Conservation (phyloP, 2,113 vertebrate species). For the Limnothrissa miodon region DNA sequence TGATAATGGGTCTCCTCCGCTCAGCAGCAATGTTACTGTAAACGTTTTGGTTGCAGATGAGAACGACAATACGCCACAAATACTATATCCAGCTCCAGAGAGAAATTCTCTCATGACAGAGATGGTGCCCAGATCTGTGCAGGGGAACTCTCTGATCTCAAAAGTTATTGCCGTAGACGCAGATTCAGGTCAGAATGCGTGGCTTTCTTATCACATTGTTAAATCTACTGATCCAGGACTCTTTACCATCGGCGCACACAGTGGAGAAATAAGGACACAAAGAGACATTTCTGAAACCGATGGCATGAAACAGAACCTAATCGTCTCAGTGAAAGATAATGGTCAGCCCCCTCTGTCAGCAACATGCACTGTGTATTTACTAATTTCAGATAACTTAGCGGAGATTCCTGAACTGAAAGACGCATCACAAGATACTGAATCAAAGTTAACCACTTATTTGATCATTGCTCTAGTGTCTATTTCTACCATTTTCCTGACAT, state of each 20-base stretch:
- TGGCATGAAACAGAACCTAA: slow-evolving; percentile 53
- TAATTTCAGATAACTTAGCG: slow-evolving; percentile 64
- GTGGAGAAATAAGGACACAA: slow-evolving; percentile 58
- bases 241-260: slow-evolving; percentile 57
- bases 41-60: slow-evolving; percentile 65
- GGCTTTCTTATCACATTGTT: slow-evolving; percentile 58
- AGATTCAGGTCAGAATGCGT: slow-evolving; percentile 62
- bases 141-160: slow-evolving; percentile 69
- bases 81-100: slow-evolving; percentile 59
- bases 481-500: slow-evolving; percentile 20
- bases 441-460: slow-evolving; percentile 52
- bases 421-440: neutral
- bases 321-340: slow-evolving; percentile 48
- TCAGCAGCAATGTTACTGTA: slow-evolving; percentile 67
- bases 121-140: slow-evolving; percentile 67
- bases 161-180: slow-evolving; percentile 70
- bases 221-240: slow-evolving; percentile 58
- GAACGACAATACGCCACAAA: slow-evolving; percentile 70
- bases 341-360: slow-evolving; percentile 46
- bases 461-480: slow-evolving; percentile 22
- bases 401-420: slow-evolving; percentile 62
- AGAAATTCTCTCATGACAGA: slow-evolving; percentile 67
- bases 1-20: slow-evolving; percentile 69
- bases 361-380: slow-evolving; percentile 44
- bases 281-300: slow-evolving; percentile 60